Evolutionary conservation across 2,797 vertebrate species (phyloP).

Genomic region (Anomalospiza imberbis): DNA sequence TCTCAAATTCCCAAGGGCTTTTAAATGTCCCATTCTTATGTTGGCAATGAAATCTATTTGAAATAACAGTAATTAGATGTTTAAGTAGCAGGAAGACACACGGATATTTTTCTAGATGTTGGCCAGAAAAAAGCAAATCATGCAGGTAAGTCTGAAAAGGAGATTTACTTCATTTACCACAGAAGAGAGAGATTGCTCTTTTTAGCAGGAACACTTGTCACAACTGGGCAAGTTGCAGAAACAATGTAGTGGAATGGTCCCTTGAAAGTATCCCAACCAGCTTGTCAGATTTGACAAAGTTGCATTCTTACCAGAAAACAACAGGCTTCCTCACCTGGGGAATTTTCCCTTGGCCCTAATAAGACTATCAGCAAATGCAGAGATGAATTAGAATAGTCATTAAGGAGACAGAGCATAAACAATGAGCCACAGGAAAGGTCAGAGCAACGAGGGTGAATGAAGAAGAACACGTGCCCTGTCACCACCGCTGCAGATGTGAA

Average conservation of each 20-base stretch:
- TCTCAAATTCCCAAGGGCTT: neutral
- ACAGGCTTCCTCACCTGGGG: slow-evolving; percentile 4
- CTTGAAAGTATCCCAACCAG: neutral
- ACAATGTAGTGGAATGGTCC: neutral
- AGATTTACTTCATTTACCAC: neutral
- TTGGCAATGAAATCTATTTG: neutral
- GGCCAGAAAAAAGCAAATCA: neutral
- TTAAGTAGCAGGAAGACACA: neutral
- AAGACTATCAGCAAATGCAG: neutral
- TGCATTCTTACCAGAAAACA: slow-evolving; percentile 1
- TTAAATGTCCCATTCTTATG: neutral
- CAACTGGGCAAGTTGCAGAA: neutral
- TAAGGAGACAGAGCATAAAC: slow-evolving; percentile 42
- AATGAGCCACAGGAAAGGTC: slow-evolving; percentile 44
- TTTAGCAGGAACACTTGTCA: neutral
- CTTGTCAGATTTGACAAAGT: slow-evolving; percentile 1
- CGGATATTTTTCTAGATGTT: neutral
- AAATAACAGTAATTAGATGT: neutral
- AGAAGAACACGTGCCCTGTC: neutral
- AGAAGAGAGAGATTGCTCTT: neutral
- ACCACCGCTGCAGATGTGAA: neutral
- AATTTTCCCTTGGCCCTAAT: slow-evolving; percentile 22
- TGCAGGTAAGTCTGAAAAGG: neutral
- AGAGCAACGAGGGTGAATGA: neutral
- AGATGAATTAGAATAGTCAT: slow-evolving; percentile 39